phyloP scores from a whole-genome alignment of 2,888 invertebrate species.

The Prosopocoilus inquinatus region DNA sequence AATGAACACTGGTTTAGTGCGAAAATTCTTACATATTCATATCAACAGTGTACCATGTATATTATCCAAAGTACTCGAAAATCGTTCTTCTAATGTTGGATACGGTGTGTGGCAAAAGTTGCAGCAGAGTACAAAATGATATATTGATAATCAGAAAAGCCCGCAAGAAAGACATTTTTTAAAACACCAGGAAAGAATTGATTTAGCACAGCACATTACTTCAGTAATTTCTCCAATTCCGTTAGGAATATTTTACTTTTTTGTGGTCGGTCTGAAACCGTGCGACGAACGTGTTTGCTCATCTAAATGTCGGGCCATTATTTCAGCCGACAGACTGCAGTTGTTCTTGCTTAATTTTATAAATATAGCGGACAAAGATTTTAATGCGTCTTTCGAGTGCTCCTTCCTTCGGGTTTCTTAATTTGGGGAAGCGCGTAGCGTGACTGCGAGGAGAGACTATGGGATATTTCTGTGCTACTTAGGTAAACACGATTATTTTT shows the following conservation, averaged over 20 bases:
- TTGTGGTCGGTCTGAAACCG: conserved; percentile 10
- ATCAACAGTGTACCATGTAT: too few relatives aligned
- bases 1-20: too few relatives aligned
- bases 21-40: too few relatives aligned
- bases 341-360: conserved; percentile 37
- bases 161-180: background rate
- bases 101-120: too few relatives aligned
- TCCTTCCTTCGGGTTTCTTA: conserved; percentile 29
- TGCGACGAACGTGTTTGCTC: conserved; percentile 27
- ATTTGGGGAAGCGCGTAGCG: conserved; percentile 36
- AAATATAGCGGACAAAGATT: conserved; percentile 39
- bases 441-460: conserved; percentile 32
- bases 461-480: conserved; percentile 34
- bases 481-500: conserved; percentile 40
- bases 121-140: too few relatives aligned
- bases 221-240: conserved; percentile 8
- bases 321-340: conserved; percentile 29
- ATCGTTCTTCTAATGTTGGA: too few relatives aligned
- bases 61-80: too few relatives aligned
- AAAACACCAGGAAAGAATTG: background rate
- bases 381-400: conserved; percentile 33
- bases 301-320: conserved; percentile 30
- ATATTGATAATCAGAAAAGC: too few relatives aligned
- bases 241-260: conserved; percentile 4
- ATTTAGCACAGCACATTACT: conserved; percentile 3